A percentile compares a stretch with the other conserved stretches of the same genome.
Conservation (phyloP, 2,888 invertebrate species). For the Ellobium chinense region DNA sequence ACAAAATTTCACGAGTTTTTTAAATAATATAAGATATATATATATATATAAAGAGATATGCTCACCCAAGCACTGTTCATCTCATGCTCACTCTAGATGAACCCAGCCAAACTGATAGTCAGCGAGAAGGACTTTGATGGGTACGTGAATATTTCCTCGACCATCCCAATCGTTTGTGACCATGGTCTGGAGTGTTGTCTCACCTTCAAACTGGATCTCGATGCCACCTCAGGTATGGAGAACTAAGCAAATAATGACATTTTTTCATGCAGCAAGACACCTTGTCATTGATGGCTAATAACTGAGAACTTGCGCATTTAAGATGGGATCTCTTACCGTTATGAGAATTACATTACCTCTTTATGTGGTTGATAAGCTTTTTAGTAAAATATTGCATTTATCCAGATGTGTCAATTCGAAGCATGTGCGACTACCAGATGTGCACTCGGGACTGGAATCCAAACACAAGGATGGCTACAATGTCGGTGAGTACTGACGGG, state of each 20-base stretch:
- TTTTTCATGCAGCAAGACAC: too few relatives aligned
- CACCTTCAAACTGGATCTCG: constrained; percentile 33
- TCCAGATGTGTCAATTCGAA: constrained; percentile 6
- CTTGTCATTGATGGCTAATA: too few relatives aligned
- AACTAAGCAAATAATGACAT: neutral
- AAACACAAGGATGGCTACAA: neutral
- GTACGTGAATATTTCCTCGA: constrained; percentile 35
- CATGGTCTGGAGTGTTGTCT: constrained; percentile 30
- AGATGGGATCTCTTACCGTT: too few relatives aligned
- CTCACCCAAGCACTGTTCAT: too few relatives aligned
- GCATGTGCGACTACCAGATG: constrained; percentile 25
- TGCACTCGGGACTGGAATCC: constrained; percentile 38
- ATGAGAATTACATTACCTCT: too few relatives aligned
- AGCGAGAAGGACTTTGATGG: constrained; percentile 28
- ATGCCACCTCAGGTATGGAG: constrained; percentile 7
- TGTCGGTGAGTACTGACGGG: neutral
- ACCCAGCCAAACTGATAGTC: too few relatives aligned
- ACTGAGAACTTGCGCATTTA: too few relatives aligned
- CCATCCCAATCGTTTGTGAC: constrained; percentile 42
- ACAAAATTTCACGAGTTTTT: too few relatives aligned
- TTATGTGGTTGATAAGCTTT: neutral
- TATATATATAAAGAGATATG: too few relatives aligned
- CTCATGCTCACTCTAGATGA: too few relatives aligned
- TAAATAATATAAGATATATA: too few relatives aligned
- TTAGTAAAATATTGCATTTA: neutral